Conservation (phyloP, 2,888 invertebrate genomes). For the Agrotis exclamationis region DNA sequence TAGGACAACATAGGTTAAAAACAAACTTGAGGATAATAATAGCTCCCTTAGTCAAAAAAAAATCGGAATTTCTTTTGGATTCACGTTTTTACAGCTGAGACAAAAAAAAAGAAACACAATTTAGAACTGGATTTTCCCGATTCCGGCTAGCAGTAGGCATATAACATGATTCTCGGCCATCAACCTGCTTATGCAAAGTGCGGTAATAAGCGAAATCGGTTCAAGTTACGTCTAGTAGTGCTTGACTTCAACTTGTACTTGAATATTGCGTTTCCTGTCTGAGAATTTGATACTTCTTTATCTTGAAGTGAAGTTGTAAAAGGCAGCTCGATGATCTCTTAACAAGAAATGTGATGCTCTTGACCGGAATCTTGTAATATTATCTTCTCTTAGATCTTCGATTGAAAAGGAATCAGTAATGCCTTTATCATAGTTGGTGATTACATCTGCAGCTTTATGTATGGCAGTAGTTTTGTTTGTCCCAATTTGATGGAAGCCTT, state of each 20-base stretch:
- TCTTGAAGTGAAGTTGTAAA: not conserved
- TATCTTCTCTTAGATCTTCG: not conserved
- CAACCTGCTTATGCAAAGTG: conserved; percentile 54
- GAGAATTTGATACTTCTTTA: not conserved
- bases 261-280: conserved; percentile 15
- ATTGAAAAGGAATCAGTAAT: not conserved
- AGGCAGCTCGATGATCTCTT: not conserved
- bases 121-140: conserved; percentile 38
- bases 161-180: conserved; percentile 39
- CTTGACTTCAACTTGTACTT: conserved; percentile 24
- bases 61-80: too few species aligned
- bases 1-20: too few species aligned
- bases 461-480: not conserved
- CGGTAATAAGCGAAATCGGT: conserved; percentile 54
- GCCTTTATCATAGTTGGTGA: too few species aligned
- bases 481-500: not conserved
- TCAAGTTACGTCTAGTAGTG: conserved; percentile 38
- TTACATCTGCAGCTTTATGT: not conserved
- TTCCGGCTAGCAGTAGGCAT: conserved; percentile 33
- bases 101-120: conserved; percentile 43
- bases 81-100: too few species aligned
- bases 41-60: too few species aligned
- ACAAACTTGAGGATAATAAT: too few species aligned
- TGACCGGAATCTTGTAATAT: not conserved
- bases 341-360: not conserved